A percentile compares a stretch with the other conserved stretches of the same genome.
Conservation (phyloP, 2,113 vertebrate species). For the Micronycteris hirsuta region DNA sequence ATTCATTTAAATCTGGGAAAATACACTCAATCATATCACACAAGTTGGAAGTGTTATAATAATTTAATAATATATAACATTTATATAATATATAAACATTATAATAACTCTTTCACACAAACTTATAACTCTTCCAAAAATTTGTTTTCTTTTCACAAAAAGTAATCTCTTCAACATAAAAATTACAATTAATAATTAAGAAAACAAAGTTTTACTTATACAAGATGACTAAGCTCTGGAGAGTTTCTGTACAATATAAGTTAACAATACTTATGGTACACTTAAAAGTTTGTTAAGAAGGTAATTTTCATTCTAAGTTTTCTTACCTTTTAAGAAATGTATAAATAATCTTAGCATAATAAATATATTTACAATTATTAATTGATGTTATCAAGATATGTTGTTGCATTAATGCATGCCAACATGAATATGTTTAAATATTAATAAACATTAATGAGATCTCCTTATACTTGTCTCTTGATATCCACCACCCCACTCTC, state of each 20-base stretch:
- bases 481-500: accelerated
- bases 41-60: neutral
- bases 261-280: neutral
- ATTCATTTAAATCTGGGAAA: neutral
- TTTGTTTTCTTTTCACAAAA: neutral
- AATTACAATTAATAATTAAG: neutral
- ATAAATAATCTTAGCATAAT: neutral
- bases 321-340: neutral
- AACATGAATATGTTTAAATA: neutral
- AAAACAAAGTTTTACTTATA: neutral
- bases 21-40: neutral
- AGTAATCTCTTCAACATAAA: neutral
- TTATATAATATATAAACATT: neutral
- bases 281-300: neutral
- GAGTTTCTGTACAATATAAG: neutral
- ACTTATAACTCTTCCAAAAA: neutral
- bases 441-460: neutral
- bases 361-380: neutral
- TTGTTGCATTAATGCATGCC: neutral
- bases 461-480: neutral
- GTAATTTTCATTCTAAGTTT: neutral
- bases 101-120: neutral
- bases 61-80: neutral
- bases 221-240: neutral
- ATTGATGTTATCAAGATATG: neutral